These are phyloP conservation scores for Luperina nickerlii DNA, from an alignment of 2,888 invertebrate species.

Conservation along the genomic window DNA sequence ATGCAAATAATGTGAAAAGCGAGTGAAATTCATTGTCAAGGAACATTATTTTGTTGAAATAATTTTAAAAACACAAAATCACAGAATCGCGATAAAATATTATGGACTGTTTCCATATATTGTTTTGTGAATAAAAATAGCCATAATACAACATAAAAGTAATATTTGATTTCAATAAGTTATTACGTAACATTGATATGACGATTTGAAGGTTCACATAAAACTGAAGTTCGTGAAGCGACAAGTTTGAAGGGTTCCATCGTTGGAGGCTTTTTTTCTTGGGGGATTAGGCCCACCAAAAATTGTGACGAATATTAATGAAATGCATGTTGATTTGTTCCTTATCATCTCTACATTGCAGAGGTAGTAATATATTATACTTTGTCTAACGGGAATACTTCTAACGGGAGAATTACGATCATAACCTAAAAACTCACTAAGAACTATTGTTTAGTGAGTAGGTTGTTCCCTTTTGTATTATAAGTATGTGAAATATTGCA, in stretches of 20 bases:
- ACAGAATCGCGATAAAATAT: slow-evolving; percentile 4
- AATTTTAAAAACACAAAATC: background rate
- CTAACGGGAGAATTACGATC: background rate
- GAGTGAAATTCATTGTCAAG: background rate
- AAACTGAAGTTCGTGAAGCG: background rate
- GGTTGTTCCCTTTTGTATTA: background rate
- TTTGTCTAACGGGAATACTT: background rate
- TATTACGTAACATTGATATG: slow-evolving; percentile 11
- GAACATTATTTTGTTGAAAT: slow-evolving; percentile 28
- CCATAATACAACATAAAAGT: slow-evolving; percentile 26
- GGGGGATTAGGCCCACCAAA: too few species aligned
- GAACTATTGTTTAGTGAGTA: background rate
- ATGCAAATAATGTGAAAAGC: background rate
- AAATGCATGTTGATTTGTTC: background rate
- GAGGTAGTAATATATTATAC: background rate
- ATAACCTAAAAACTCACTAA: too few species aligned
- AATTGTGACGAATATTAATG: too few species aligned
- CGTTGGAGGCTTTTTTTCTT: too few species aligned
- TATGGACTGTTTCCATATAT: slow-evolving; percentile 4
- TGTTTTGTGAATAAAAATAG: slow-evolving; percentile 24
- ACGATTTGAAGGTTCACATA: background rate
- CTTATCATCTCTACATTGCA: background rate
- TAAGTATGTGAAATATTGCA: background rate
- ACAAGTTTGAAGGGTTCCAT: background rate
- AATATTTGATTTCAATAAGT: slow-evolving; percentile 11